Evolutionary conservation across 2,888 invertebrate genomes (phyloP).

Genomic region (Hipparchia sbordonii): DNA sequence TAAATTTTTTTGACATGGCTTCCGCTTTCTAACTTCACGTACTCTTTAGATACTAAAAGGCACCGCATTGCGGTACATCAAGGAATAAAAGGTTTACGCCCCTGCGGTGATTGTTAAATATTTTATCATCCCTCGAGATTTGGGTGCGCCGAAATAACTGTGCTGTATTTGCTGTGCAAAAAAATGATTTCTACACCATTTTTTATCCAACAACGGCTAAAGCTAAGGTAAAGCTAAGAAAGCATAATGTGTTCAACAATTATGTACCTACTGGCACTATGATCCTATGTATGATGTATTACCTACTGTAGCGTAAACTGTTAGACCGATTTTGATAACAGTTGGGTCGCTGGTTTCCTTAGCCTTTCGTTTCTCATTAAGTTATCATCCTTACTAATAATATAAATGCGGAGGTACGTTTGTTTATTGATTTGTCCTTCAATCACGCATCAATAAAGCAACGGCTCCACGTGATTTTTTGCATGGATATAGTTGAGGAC

Average conservation of each 20-base stretch:
- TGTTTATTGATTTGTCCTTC: no score
- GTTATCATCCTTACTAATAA: no score
- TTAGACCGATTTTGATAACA: neutral
- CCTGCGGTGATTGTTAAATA: constrained; percentile 58
- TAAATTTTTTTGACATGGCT: neutral
- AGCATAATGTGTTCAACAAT: no score
- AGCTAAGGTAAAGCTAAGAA: neutral
- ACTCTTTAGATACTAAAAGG: constrained; percentile 17
- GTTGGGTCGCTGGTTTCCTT: no score
- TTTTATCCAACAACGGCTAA: neutral
- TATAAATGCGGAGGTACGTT: no score
- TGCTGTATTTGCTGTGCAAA: constrained; percentile 7
- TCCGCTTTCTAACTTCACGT: neutral
- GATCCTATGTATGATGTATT: no score
- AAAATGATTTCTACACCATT: neutral
- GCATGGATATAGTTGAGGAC: no score
- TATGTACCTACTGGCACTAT: no score
- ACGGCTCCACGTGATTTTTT: no score
- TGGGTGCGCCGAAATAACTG: constrained; percentile 27
- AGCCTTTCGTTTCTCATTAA: no score
- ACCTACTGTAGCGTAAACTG: neutral
- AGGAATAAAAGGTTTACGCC: constrained; percentile 60
- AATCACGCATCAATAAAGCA: no score
- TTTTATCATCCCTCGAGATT: constrained; percentile 52
- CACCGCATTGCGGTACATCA: constrained; percentile 58